These are phyloP conservation scores for Nannoperca obscura DNA, from an alignment of 2,797 vertebrate genomes.

Conservation along the genomic window DNA sequence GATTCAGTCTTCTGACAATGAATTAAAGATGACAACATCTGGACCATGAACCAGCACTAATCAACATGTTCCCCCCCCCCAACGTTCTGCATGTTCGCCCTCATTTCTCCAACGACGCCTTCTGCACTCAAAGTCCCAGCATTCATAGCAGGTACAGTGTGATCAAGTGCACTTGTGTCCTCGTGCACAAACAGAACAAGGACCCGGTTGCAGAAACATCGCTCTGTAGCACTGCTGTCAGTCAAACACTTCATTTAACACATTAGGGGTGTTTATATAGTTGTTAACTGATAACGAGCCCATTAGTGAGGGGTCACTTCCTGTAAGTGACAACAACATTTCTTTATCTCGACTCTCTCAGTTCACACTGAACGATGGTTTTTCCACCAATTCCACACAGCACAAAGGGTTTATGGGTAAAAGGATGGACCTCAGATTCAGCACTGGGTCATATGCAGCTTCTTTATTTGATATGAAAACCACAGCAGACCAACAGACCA, in stretches of 20 bases:
- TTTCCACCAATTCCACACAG: no score
- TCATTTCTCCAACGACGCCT: not conserved
- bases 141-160: not conserved
- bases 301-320: no score
- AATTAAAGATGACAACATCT: conserved; percentile 46
- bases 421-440: not conserved
- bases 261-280: no score
- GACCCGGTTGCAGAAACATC: no score
- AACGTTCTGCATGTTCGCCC: not conserved
- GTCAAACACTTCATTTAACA: no score
- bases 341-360: no score
- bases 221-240: no score
- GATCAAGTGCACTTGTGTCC: not conserved
- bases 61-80: not conserved
- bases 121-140: not conserved
- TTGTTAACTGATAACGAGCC: no score
- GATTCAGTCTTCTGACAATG: conserved; percentile 4
- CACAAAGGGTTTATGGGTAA: not conserved
- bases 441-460: not conserved
- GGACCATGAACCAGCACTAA: not conserved
- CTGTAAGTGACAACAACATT: no score
- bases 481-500: not conserved
- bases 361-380: no score
- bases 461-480: not conserved
- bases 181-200: no score